Evolutionary conservation across 1,140 invertebrate genomes (phyloP), one percentile per base, ranked within the genome.

Genomic region (Drosophila asahinai): DNA sequence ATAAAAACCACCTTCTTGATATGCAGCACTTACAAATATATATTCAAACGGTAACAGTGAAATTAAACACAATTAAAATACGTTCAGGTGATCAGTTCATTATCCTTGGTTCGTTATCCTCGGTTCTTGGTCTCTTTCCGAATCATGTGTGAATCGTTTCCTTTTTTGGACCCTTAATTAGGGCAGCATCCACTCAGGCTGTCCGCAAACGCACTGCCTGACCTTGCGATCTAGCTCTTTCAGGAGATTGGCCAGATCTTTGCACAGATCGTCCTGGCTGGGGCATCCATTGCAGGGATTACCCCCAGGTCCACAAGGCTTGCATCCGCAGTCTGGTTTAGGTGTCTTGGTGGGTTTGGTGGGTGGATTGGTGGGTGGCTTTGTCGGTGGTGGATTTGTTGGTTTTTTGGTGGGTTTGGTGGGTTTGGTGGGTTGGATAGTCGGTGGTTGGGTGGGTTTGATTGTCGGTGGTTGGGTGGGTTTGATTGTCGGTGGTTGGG

Each of bases 261-360:
- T 2, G 52, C 66, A 73, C 33, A 67, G 58, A 0, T 38, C 3
- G 1, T 36, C 33, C 11, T 55, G 40, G 0, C 2, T 0, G 3
- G 40, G 33, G 25, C 80, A 82, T 6, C 61, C 77, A 0, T 5
- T 6, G 22, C 80, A 81, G 14, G 45, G 5, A 0, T 22, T 45
- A n/a, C 80, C 80, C 1, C 78, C 80, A 9, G 80, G 80, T n/a
- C 80, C 67, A 19, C 74, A 77, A n/a, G 22, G 27, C 6, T n/a
- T 6, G 25, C 61, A 78, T 5, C 45, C 58, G 6, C 62, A 54
- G 6, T 15, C 22, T 5, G 63, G 54, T 1, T n/a, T n/a, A n/a
- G n/a, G n/a, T n/a, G n/a, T n/a, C n/a, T n/a, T n/a, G n/a, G n/a
- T n/a, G n/a, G n/a, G n/a, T n/a, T n/a, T n/a, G n/a, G n/a, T n/a